phyloP scores from a whole-genome alignment of 2,113 vertebrate genomes.

The Xiphophorus hellerii region DNA sequence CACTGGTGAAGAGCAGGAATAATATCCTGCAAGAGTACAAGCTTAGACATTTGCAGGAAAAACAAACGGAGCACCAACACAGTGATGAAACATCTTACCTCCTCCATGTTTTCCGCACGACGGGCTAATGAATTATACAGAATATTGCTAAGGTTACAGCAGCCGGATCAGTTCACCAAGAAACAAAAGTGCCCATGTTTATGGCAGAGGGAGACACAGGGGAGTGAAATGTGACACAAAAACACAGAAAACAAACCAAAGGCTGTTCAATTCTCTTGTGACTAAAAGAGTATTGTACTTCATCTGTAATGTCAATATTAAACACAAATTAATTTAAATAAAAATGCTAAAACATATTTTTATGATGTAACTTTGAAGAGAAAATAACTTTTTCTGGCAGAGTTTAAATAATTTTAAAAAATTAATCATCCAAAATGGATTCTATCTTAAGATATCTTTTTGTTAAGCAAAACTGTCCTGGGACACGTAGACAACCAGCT shows the following conservation, averaged over 20 bases:
- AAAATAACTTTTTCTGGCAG: neutral
- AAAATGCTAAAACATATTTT: neutral
- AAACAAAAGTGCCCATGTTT: constrained; percentile 48
- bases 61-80: constrained; percentile 10
- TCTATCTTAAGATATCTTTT: neutral
- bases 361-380: neutral
- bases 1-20: constrained; percentile 50
- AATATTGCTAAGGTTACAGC: constrained; percentile 59
- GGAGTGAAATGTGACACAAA: constrained; percentile 32
- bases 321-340: neutral
- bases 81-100: constrained; percentile 52
- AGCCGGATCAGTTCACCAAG: constrained; percentile 57
- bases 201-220: constrained; percentile 38
- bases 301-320: neutral
- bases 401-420: neutral
- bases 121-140: constrained; percentile 67
- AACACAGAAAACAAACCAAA: neutral
- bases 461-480: neutral
- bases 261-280: constrained; percentile 9
- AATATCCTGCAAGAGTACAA: constrained; percentile 45
- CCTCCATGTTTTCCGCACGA: constrained; percentile 63
- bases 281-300: neutral
- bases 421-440: neutral
- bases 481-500: neutral
- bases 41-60: neutral